phyloP scores from a whole-genome alignment of 1,140 invertebrate genomes.

The Orchestia grillus region DNA sequence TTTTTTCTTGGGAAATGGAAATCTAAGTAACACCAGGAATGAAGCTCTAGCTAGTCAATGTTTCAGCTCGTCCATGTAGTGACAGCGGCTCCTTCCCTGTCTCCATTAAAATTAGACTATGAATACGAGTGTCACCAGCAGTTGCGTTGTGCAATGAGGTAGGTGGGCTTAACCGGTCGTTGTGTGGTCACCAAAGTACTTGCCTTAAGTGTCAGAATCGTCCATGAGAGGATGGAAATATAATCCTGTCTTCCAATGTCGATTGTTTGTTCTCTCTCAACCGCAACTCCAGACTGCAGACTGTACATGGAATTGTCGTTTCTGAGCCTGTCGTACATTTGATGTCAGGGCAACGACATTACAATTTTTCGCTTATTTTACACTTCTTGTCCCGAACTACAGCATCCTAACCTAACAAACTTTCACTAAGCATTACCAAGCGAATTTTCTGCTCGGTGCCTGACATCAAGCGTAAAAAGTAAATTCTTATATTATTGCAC shows the following conservation, averaged over 20 bases:
- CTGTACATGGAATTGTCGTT: not conserved
- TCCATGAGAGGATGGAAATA: not conserved
- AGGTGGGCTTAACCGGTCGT: not conserved
- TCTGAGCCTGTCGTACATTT: not conserved
- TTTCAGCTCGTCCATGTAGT: not conserved
- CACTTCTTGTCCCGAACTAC: not conserved
- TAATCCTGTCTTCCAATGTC: not conserved
- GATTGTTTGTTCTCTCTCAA: not conserved
- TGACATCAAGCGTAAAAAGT: not conserved
- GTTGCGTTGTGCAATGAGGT: too few species aligned
- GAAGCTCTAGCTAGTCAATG: not conserved
- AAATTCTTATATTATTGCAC: too few species aligned
- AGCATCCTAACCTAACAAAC: not conserved
- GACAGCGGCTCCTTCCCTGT: not conserved
- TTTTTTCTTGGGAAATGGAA: not conserved
- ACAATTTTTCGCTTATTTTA: not conserved
- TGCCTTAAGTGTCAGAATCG: not conserved
- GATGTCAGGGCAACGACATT: not conserved
- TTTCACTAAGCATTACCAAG: not conserved
- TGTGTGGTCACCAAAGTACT: not conserved
- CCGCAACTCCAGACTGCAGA: not conserved
- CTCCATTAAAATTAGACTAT: not conserved
- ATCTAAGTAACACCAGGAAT: not conserved
- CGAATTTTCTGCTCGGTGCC: not conserved
- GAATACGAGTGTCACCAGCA: too few species aligned